Evolutionary conservation across 2,888 invertebrate species (phyloP).

Genomic region (Chouioia cunea): DNA sequence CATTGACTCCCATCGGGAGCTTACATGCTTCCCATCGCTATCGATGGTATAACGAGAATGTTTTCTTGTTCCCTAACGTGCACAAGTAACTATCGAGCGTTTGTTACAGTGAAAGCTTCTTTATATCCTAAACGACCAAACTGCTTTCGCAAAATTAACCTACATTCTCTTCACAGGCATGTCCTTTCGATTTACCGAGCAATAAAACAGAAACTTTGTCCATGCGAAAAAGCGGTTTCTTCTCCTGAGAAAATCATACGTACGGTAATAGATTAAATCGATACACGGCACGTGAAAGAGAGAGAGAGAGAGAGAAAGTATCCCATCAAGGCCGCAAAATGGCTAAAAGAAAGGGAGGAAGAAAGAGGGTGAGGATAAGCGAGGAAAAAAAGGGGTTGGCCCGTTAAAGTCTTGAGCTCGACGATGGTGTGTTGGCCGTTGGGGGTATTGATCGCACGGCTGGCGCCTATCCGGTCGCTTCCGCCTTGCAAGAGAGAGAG

Average conservation of each 20-base stretch:
- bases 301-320: not conserved
- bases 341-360: not conserved
- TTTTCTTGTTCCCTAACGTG: not conserved
- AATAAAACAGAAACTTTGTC: too few species aligned
- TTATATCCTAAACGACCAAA: conserved; percentile 13
- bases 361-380: not conserved
- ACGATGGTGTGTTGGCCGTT: not conserved
- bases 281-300: too few species aligned
- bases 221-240: too few species aligned
- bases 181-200: not conserved
- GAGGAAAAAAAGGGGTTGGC: conserved; percentile 4
- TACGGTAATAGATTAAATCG: too few species aligned
- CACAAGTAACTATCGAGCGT: not conserved
- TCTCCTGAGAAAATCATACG: too few species aligned
- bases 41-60: not conserved
- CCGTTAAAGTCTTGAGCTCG: too few species aligned
- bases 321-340: not conserved
- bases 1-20: too few species aligned
- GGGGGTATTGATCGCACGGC: conserved; percentile 32
- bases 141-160: conserved; percentile 17
- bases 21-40: too few species aligned
- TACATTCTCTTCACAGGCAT: conserved; percentile 4
- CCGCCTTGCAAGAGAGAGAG: too few species aligned
- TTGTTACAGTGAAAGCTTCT: conserved; percentile 16
- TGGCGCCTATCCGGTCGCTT: not conserved